Evolutionary conservation across 2,113 vertebrate genomes (phyloP).

Genomic region (Edolisoma coerulescens): DNA sequence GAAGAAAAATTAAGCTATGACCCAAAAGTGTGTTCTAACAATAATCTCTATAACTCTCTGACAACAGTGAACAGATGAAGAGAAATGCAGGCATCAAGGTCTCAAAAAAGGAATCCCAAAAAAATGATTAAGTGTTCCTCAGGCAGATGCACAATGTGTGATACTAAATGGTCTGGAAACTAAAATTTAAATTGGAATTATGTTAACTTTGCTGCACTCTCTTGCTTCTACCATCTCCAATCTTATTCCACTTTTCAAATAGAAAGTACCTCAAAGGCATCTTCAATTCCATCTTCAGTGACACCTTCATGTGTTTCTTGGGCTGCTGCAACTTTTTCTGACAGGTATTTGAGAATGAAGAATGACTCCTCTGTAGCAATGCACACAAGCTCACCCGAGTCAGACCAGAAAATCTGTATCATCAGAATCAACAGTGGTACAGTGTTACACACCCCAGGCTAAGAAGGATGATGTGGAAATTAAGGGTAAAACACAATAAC

Average conservation of each 20-base stretch:
- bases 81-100: not conserved
- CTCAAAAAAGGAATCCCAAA: not conserved
- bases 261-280: conserved; percentile 90
- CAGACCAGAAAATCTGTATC: conserved; percentile 97
- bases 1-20: not conserved
- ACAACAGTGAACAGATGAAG: not conserved
- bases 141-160: not conserved
- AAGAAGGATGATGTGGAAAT: not conserved
- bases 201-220: not conserved
- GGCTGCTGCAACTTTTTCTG: conserved; percentile 92
- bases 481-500: not conserved
- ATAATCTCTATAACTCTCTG: not conserved
- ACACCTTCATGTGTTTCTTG: conserved; percentile 96
- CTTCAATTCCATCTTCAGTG: conserved; percentile 97
- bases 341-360: conserved; percentile 94
- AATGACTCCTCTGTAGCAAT: conserved; percentile 98
- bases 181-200: not conserved
- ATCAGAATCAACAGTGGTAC: not conserved
- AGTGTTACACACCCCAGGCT: not conserved
- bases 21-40: not conserved
- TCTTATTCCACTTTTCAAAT: not conserved
- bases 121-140: not conserved
- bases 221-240: not conserved
- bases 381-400: conserved; percentile 97
- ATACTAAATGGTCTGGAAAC: not conserved